Evolutionary conservation across 1,140 invertebrate genomes (phyloP).

Genomic region (Temnothorax nylanderi): DNA sequence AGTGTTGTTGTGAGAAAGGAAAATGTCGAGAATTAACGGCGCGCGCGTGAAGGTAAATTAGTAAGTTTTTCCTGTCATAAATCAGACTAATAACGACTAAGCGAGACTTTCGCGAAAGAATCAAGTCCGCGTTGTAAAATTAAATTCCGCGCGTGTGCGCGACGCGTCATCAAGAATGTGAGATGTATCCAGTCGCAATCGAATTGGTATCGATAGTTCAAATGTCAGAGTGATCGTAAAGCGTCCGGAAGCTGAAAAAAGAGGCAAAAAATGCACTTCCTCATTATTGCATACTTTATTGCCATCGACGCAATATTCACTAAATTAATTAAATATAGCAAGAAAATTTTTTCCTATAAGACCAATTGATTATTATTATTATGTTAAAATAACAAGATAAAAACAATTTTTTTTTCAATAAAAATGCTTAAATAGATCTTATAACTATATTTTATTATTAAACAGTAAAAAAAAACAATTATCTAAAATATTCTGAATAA

Average conservation of each 20-base stretch:
- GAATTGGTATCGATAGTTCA: background rate
- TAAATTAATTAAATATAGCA: background rate
- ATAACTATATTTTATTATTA: too few species aligned
- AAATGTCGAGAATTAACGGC: constrained; percentile 10
- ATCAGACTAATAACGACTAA: constrained; percentile 26
- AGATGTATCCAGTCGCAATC: background rate
- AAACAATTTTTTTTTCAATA: too few species aligned
- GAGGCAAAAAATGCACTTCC: background rate
- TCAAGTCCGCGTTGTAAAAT: background rate
- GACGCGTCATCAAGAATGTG: background rate
- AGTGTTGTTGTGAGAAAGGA: constrained; percentile 7
- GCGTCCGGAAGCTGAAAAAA: background rate
- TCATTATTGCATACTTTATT: background rate
- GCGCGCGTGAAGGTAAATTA: background rate
- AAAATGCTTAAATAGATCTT: too few species aligned
- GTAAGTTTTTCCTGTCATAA: constrained; percentile 24
- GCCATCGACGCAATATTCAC: background rate
- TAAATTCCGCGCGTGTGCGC: background rate
- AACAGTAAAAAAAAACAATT: too few species aligned
- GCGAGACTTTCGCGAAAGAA: constrained; percentile 5
- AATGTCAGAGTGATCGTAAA: background rate
- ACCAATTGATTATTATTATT: too few species aligned
- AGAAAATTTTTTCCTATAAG: background rate
- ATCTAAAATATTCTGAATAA: too few species aligned
- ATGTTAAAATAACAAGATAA: too few species aligned